Percentiles rank a stretch among this genome's conserved stretches.
These are phyloP conservation scores for Frankliniella fusca DNA, from an alignment of 2,888 invertebrate genomes.

Conservation along the genomic window DNA sequence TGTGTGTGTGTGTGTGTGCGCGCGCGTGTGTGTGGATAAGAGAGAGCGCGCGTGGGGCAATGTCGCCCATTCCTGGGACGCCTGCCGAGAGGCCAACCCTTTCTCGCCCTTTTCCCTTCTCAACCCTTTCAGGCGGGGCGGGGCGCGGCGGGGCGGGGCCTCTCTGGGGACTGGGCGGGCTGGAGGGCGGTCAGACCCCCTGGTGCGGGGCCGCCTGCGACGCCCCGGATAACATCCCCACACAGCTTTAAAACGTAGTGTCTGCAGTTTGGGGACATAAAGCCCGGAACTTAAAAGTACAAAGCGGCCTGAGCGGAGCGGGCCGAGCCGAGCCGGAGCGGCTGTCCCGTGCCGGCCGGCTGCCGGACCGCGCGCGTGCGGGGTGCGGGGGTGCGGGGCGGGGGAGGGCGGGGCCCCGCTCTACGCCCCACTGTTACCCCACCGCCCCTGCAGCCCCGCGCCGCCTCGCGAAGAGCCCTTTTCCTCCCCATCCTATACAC, in stretches of 20 bases:
- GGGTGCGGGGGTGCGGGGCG: too few relatives aligned
- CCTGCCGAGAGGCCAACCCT: neutral
- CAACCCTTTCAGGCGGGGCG: neutral
- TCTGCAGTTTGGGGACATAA: slow-evolving; percentile 16
- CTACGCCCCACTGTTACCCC: too few relatives aligned
- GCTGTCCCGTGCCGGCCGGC: too few relatives aligned
- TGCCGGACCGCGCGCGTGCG: too few relatives aligned
- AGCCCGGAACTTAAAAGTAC: slow-evolving; percentile 22
- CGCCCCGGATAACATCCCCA: slow-evolving; percentile 25
- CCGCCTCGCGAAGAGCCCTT: too few relatives aligned
- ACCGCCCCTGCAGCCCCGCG: too few relatives aligned
- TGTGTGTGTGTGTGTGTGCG: too few relatives aligned
- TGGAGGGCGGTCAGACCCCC: neutral
- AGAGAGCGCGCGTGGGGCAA: neutral
- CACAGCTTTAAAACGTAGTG: slow-evolving; percentile 25
- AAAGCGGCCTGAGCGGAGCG: neutral
- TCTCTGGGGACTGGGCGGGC: too few relatives aligned
- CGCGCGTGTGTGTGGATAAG: too few relatives aligned
- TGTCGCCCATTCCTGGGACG: neutral
- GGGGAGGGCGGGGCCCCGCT: too few relatives aligned
- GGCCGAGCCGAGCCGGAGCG: too few relatives aligned
- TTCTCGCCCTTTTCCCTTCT: neutral
- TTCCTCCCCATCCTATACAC: too few relatives aligned
- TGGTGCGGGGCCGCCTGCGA: neutral
- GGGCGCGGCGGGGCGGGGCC: neutral